Base-by-base conservation (phyloP, 2,888 invertebrate genomes). In the Papilio protenor region DNA sequence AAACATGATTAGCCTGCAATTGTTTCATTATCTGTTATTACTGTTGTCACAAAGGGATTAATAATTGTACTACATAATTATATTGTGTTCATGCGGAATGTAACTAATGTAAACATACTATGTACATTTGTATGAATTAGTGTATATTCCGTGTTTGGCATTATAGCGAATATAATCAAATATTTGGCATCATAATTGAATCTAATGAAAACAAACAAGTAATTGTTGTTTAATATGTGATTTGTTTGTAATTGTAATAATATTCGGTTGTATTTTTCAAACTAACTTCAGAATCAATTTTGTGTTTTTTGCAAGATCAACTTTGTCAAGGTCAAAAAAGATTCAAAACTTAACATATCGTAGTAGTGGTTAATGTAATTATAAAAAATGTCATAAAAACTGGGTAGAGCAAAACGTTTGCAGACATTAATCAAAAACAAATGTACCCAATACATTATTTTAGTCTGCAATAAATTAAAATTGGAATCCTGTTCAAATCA, bases 1-100 rank as follows among this genome's bases (percentile, higher is more conserved):
- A 73, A 40, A 75, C 23, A n/a, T 33, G 75, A 75, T 78, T 55
- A 78, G 40, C 8, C 40, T 40, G 40, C 59, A 57, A 76, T 76
- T 73, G 75, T 73, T 66, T 66, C 23, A 55, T 73, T 66, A 78
- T 76, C 55, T n/a, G 14, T 72, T 72, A 76, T 59, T 59, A 49
- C 47, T 66, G 27, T 72, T 75, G 71, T 33, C 45, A 64, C 33
- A 59, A 59, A 49, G 21, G 73, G 73, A 76, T 78, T 73, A 78
- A 73, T 55, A 40, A 73, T 78, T 21, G 12, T 59, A 49, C 55
- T n/a, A 59, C 14, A 61, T 78, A 57, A 75, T 78, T 78, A 40
- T 69, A 57, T 76, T 77, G 27, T 18, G 70, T 47, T 66, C 52
- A 66, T 40, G 33, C 45, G 40, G 40, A 75, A 78, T 75, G 52